phyloP scores from a whole-genome alignment of 2,888 invertebrate genomes.

The Troides helena region DNA sequence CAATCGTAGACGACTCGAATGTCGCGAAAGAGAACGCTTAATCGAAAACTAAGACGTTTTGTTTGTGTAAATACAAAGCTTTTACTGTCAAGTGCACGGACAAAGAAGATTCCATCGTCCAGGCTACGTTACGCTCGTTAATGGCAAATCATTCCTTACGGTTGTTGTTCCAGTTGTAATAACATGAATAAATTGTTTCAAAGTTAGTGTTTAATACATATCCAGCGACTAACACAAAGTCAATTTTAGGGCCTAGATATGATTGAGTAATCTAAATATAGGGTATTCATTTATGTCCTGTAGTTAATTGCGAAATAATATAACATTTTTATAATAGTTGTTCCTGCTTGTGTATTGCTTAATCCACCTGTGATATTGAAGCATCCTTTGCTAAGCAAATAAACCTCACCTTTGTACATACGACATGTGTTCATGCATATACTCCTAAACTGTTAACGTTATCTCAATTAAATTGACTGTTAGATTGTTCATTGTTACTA shows the following conservation, averaged over 20 bases:
- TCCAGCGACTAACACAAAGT: constrained; percentile 62
- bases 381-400: constrained; percentile 52
- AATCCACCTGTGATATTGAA: constrained; percentile 74
- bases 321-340: constrained; percentile 49
- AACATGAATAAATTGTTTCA: constrained; percentile 56
- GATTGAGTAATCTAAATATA: constrained; percentile 58
- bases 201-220: constrained; percentile 59
- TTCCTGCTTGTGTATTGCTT: constrained; percentile 77
- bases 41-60: constrained; percentile 75
- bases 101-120: constrained; percentile 70
- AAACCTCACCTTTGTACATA: constrained; percentile 51
- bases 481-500: constrained; percentile 58
- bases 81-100: constrained; percentile 77
- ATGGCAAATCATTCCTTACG: constrained; percentile 51
- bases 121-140: constrained; percentile 52
- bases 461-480: constrained; percentile 50
- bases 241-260: constrained; percentile 66
- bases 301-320: constrained; percentile 42
- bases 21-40: constrained; percentile 74
- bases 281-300: constrained; percentile 43
- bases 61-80: constrained; percentile 80
- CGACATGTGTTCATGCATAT: constrained; percentile 26
- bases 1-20: constrained; percentile 65
- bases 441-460: constrained; percentile 58
- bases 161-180: constrained; percentile 50